Evolutionary conservation across 2,888 invertebrate species (phyloP).

Genomic region (Chorisops tibialis): DNA sequence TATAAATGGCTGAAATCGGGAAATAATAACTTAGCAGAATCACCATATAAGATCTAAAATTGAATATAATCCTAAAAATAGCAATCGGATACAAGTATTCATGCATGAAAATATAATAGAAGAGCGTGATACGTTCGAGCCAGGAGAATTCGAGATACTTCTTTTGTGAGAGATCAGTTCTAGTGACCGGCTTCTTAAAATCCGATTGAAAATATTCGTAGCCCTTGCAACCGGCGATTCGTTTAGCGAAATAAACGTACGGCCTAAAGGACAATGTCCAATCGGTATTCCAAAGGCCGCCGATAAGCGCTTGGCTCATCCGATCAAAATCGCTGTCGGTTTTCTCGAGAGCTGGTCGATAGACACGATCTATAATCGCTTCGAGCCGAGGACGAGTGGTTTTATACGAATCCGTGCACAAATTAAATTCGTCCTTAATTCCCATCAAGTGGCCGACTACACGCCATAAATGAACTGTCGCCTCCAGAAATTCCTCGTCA

Average conservation of each 20-base stretch:
- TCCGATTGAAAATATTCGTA: conserved; percentile 48
- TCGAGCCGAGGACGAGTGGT: conserved; percentile 56
- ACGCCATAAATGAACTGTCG: conserved; percentile 74
- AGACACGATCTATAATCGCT: conserved; percentile 56
- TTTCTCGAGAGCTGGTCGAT: conserved; percentile 56
- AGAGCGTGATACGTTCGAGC: conserved; percentile 27
- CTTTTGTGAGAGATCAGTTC: background rate
- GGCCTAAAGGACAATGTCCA: conserved; percentile 57
- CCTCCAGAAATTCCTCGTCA: conserved; percentile 59
- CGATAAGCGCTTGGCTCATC: conserved; percentile 59
- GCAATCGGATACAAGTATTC: conserved; percentile 45
- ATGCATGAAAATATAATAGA: conserved; percentile 24
- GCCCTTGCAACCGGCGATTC: conserved; percentile 54
- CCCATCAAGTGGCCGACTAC: conserved; percentile 74
- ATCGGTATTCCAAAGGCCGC: conserved; percentile 64
- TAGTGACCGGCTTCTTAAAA: conserved; percentile 8
- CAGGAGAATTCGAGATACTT: conserved; percentile 17
- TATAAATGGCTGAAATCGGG: conserved; percentile 63
- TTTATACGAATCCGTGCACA: conserved; percentile 58
- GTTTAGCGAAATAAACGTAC: conserved; percentile 54
- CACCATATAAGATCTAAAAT: conserved; percentile 55
- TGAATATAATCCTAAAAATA: conserved; percentile 57
- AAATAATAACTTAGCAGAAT: conserved; percentile 60
- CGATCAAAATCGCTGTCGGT: conserved; percentile 60
- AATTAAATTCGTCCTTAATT: conserved; percentile 69